Base-by-base conservation (phyloP, 2,113 vertebrate genomes). In the Oncorhynchus gorbuscha region DNA sequence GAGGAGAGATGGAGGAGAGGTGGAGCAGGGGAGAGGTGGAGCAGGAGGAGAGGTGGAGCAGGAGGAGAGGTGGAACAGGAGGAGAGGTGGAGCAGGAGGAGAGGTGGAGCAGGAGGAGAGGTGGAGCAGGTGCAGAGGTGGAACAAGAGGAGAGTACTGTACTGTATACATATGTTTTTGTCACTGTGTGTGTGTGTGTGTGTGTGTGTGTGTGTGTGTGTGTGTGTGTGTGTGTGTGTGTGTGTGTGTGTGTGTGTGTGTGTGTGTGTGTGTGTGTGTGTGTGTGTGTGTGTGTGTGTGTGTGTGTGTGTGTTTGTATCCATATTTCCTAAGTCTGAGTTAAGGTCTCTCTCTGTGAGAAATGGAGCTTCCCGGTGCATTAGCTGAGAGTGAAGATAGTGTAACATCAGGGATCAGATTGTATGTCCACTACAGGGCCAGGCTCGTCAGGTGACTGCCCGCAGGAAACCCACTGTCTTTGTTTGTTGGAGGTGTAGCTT, bases 401-500 rank as follows among this genome's bases (percentile, higher is more conserved):
- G 81, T 62, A 62, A 62, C 82, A 76, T 85, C 84, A 75, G 67
- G 30, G 78, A 80, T 71, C 82, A 73, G 75, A 83, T 85, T 73
- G 26, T 74, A 81, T 91, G 76, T 92, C 89, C 49, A 73, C 67
- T 85, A 75, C 72, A 83, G 84, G 68, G 68, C 61, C 66, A 65
- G 82, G 67, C 32, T 70, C 70, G 70, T 88, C 73, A 73, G 76
- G 79, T 80, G 75, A 69, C 80, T 81, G 28, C 83, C 92, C 84
- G 20, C 8, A 83, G 90, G 89, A 86, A 71, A 79, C 71, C 51
- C 22, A 76, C 62, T 1, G 55, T 72, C 81, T 88, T 89, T 87
- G 85, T 85, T 86, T 86, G 80, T 75, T 73, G 24, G 77, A 75
- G 81, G 76, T 84, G 84, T 89, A 69, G 1, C 78, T 87, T 89